Evolutionary conservation across 2,113 vertebrate species (phyloP).

Genomic region (Puntigrus tetrazona): DNA sequence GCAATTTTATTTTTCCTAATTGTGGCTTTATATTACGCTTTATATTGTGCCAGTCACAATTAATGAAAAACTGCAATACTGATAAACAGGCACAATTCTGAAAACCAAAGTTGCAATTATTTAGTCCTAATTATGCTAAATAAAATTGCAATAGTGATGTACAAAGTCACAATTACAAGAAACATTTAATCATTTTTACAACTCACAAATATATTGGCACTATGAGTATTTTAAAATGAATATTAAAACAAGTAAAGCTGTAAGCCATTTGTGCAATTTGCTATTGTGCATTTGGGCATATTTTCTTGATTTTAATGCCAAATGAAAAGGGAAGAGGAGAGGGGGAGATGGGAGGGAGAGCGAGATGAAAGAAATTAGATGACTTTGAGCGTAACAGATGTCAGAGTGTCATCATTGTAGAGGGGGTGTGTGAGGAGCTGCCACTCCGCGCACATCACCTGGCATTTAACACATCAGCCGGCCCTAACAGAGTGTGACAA

Average conservation of each 20-base stretch:
- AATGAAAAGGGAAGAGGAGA: background rate
- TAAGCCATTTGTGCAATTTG: background rate
- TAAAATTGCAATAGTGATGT: no score
- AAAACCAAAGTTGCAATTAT: no score
- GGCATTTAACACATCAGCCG: conserved; percentile 39
- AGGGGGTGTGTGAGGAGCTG: conserved; percentile 15
- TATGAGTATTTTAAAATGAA: background rate
- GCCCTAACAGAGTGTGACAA: conserved; percentile 46
- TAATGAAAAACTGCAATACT: no score
- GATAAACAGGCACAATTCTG: no score
- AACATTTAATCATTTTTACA: background rate
- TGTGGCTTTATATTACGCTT: no score
- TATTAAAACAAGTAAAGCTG: background rate
- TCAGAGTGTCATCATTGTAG: conserved; percentile 20
- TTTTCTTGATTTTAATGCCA: background rate
- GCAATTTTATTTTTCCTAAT: no score
- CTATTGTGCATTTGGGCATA: background rate
- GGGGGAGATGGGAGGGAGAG: conserved; percentile 2
- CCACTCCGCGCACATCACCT: conserved; percentile 29
- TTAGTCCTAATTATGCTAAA: no score
- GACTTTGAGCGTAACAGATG: conserved; percentile 33
- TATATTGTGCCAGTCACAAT: no score
- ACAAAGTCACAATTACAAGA: no score
- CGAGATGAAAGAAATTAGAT: conserved; percentile 36
- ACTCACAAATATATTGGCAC: background rate